Base-by-base conservation (phyloP, 2,797 vertebrate genomes). In the Xerus rutilus region DNA sequence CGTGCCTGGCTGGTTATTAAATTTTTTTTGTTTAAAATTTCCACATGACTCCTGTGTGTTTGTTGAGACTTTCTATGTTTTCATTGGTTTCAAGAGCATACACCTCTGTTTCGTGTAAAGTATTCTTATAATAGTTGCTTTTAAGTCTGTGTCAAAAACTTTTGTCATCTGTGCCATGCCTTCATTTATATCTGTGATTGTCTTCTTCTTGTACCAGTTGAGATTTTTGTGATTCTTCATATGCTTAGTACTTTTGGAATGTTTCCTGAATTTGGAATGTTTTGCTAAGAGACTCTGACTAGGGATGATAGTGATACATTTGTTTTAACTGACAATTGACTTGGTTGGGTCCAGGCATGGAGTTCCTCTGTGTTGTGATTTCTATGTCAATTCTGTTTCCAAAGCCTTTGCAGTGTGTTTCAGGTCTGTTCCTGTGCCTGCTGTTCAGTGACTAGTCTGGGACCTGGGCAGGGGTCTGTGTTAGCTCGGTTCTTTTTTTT, bases 1-100 rank as follows among this genome's bases (percentile, higher is more conserved):
- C 25, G 59, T 1, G 3, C 59, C 59, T 9, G 9, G 23, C 23
- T 62, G n/a, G 17, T 89, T 85, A 69, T 59, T 76, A 7, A 52
- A 85, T 77, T 91, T 92, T 91, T 92, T 96, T 86, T 67, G 69
- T 65, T 91, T 89, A 65, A 83, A 86, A 64, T 82, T 77, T 94
- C 73, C 43, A 32, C 76, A 14, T 94, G 25, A 23, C 10, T 76
- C 70, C 62, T 57, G 0, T 88, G 84, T 67, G 49, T 86, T 95
- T 77, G 57, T 30, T 83, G 64, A 67, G 25, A 83, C 28, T 86
- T 94, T 49, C 35, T 79, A 0, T 73, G 30, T 91, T 77, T 72
- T 59, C 30, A 3, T 25, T 96, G 35, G 20, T 52, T 86, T 94
- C 70, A 86, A 86, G 70, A 73, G 3, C 45, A 4, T 45, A 21